phyloP scores from a whole-genome alignment of 2,113 vertebrate genomes.

The Sceloporus undulatus region DNA sequence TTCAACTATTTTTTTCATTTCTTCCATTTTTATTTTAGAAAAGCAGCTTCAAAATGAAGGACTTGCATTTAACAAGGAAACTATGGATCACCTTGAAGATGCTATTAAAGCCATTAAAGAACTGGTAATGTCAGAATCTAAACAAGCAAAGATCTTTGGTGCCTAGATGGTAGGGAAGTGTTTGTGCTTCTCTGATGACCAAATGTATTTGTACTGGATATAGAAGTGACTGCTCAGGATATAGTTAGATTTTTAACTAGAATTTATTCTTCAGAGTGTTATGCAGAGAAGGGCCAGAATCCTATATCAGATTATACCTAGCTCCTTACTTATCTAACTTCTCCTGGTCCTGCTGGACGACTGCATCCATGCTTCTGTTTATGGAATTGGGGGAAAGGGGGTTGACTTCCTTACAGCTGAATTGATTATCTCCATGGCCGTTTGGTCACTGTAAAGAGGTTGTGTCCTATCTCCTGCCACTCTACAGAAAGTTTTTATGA shows the following conservation, averaged over 20 bases:
- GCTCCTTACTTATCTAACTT: no score
- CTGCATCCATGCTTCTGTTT: no score
- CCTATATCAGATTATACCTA: no score
- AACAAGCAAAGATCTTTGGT: slow-evolving; percentile 20
- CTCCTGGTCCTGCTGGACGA: not conserved
- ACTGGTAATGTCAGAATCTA: slow-evolving; percentile 71
- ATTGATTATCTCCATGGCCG: no score
- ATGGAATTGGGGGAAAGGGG: no score
- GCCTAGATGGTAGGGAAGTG: not conserved
- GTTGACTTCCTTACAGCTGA: no score
- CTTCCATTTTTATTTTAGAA: slow-evolving; percentile 71
- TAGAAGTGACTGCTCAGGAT: not conserved
- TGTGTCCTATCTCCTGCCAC: no score
- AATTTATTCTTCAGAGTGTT: not conserved
- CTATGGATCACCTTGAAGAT: slow-evolving; percentile 76
- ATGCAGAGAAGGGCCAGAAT: not conserved
- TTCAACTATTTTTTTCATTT: slow-evolving; percentile 30
- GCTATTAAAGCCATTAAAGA: slow-evolving; percentile 77
- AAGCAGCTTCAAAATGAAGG: slow-evolving; percentile 77
- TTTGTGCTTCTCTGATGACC: not conserved
- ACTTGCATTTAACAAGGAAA: slow-evolving; percentile 75
- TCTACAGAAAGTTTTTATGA: no score
- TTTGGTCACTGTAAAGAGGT: no score
- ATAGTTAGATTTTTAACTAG: no score
- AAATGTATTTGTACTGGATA: not conserved